Percentiles rank a stretch among this genome's conserved stretches.
phyloP scores from a whole-genome alignment of 2,113 vertebrate genomes.

The Oryzias melastigma region DNA sequence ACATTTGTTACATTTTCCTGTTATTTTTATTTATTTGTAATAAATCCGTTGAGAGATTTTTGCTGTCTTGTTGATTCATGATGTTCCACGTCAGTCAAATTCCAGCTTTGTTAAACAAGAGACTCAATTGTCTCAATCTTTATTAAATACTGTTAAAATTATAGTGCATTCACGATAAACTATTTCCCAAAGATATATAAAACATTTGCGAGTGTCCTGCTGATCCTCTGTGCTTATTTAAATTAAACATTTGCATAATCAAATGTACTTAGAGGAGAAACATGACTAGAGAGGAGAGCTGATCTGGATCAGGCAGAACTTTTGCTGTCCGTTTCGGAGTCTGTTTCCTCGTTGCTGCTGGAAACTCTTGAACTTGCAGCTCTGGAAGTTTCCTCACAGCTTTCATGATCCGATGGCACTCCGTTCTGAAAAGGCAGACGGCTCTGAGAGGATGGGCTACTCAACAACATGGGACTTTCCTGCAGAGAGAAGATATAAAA shows the following conservation, averaged over 20 bases:
- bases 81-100: background rate
- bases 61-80: background rate
- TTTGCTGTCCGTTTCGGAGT: constrained; percentile 72
- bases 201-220: constrained; percentile 52
- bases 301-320: constrained; percentile 59
- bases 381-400: constrained; percentile 19
- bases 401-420: constrained; percentile 17
- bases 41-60: background rate
- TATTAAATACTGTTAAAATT: constrained; percentile 65
- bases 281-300: constrained; percentile 24
- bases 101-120: background rate
- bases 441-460: constrained; percentile 4
- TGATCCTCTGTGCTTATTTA: background rate
- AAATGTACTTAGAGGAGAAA: background rate
- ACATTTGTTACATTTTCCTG: background rate
- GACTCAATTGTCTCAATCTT: constrained; percentile 37
- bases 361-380: constrained; percentile 22
- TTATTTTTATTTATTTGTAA: background rate
- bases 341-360: constrained; percentile 63
- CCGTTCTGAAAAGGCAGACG: constrained; percentile 1
- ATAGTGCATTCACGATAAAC: constrained; percentile 30
- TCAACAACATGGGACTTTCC: constrained; percentile 27
- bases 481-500: constrained; percentile 28
- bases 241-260: background rate
- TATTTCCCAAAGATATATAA: background rate